These are phyloP conservation scores for Scelioninae gen. 1 DNA, from an alignment of 2,888 invertebrate species.

Conservation along the genomic window DNA sequence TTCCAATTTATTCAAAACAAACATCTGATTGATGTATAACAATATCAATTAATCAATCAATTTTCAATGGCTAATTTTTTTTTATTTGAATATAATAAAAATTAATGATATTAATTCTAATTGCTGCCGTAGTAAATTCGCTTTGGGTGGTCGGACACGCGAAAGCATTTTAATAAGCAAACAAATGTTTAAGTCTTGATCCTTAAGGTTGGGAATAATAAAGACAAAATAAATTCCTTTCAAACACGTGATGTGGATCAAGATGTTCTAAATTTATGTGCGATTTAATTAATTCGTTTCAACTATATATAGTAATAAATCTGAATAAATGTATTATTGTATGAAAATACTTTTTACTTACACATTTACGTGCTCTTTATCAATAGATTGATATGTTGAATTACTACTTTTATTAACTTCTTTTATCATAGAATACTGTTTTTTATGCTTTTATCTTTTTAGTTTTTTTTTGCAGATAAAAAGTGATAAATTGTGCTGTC, in stretches of 20 bases:
- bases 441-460: no score
- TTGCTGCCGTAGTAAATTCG: slow-evolving; percentile 20
- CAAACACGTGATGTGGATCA: slow-evolving; percentile 30
- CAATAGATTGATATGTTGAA: no score
- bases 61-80: slow-evolving; percentile 6
- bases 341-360: not conserved
- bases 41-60: slow-evolving; percentile 3
- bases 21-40: not conserved
- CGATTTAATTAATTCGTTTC: not conserved
- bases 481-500: not conserved
- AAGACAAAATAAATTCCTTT: slow-evolving; percentile 10
- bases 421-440: no score
- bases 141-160: slow-evolving; percentile 53
- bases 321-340: not conserved
- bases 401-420: no score
- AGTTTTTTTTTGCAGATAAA: not conserved
- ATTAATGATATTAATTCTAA: slow-evolving; percentile 50
- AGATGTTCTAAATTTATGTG: not conserved
- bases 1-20: not conserved
- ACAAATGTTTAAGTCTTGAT: slow-evolving; percentile 34
- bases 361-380: no score
- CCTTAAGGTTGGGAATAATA: slow-evolving; percentile 8
- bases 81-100: slow-evolving; percentile 14
- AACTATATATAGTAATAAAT: not conserved
- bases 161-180: slow-evolving; percentile 58